phyloP scores from a whole-genome alignment of 2,888 invertebrate species.

The Chymomyza caudatula region DNA sequence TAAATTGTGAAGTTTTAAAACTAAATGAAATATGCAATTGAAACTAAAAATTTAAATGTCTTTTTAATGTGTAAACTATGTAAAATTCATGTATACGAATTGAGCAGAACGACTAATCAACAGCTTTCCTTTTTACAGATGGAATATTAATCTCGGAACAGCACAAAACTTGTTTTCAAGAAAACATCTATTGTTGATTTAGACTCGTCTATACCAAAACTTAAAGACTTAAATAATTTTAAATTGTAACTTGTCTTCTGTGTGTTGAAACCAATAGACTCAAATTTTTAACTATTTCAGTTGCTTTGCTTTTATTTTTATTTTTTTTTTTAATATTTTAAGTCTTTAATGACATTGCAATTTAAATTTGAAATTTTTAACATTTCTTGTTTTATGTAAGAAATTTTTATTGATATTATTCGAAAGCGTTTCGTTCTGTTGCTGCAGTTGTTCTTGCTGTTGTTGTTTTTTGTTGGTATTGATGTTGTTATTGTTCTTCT shows the following conservation, averaged over 20 bases:
- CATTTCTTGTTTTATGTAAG: constrained; percentile 51
- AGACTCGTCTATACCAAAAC: no score
- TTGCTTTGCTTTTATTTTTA: constrained; percentile 67
- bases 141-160: no score
- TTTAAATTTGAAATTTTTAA: constrained; percentile 48
- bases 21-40: constrained; percentile 1
- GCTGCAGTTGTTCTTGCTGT: constrained; percentile 71
- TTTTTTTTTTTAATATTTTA: constrained; percentile 48
- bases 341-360: constrained; percentile 74
- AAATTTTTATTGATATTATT: constrained; percentile 54
- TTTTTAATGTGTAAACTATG: constrained; percentile 2
- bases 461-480: constrained; percentile 55
- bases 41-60: constrained; percentile 23
- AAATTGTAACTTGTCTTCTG: constrained; percentile 11
- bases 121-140: no score
- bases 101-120: no score
- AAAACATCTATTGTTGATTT: no score
- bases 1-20: constrained; percentile 28
- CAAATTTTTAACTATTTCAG: constrained; percentile 59
- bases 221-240: no score
- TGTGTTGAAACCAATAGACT: neutral
- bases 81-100: no score
- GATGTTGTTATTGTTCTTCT: constrained; percentile 42
- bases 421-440: constrained; percentile 74
- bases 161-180: no score